Percentiles rank a stretch among this genome's conserved stretches.
These are phyloP conservation scores for Caenorhabditis inopinata DNA, from an alignment of 1,140 invertebrate genomes.

Conservation along the genomic window DNA sequence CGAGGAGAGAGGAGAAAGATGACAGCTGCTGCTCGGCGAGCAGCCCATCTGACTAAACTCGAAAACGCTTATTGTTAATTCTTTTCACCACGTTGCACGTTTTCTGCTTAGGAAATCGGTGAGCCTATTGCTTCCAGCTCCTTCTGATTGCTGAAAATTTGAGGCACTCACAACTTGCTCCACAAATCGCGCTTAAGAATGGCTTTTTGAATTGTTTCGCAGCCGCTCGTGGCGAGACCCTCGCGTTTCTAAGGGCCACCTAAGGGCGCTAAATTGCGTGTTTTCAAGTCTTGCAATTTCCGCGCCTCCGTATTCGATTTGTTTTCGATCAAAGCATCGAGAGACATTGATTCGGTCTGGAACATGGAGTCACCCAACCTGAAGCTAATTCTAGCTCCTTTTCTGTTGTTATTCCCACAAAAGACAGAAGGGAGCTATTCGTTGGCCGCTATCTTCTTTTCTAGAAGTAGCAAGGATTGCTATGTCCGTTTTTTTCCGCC, in stretches of 20 bases:
- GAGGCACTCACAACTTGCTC: too few species aligned
- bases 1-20: not conserved
- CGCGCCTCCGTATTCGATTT: too few species aligned
- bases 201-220: too few species aligned
- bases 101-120: too few species aligned
- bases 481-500: constrained; percentile 9
- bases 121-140: too few species aligned
- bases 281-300: too few species aligned
- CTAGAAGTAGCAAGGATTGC: not conserved
- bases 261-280: too few species aligned
- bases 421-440: constrained; percentile 6
- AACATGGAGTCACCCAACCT: constrained; percentile 12
- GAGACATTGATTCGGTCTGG: not conserved
- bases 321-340: too few species aligned
- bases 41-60: not conserved
- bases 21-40: constrained; percentile 26
- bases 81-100: not conserved
- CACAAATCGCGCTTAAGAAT: too few species aligned
- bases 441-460: not conserved
- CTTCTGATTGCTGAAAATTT: too few species aligned
- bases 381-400: constrained; percentile 9
- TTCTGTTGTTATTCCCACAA: constrained; percentile 20
- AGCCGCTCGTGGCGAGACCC: too few species aligned
- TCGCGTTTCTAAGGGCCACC: too few species aligned
- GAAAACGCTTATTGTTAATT: not conserved